Base-by-base conservation (phyloP, 1,140 invertebrate species). In the Diprion similis region DNA sequence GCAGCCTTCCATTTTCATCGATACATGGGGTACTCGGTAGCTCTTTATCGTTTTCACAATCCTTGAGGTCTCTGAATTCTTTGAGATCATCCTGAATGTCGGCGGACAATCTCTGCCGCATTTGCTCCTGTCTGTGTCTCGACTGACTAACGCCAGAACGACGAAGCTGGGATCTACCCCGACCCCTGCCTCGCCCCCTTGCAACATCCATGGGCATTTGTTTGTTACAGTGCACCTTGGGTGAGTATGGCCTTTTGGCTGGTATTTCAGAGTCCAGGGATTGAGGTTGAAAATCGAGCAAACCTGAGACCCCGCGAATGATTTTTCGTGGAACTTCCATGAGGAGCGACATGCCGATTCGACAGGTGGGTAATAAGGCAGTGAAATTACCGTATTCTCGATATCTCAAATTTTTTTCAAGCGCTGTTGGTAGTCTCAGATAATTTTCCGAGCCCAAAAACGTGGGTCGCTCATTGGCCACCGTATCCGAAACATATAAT, bases 91-190 rank as follows among this genome's bases (percentile, higher is more conserved):
- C 75, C 68, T 79, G 71, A 66, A 84, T 80, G 48, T 79, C 78
- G 9, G 76, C 73, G 17, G 59, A 71, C 69, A 82, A 70, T 46
- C 78, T 72, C 24, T 79, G 76, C 51, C 79, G 80, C 1, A 51
- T 78, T 13, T 76, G 75, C 73, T 85, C 79, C 59, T 80, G 83
- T 17, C 80, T 77, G 18, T 82, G 81, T 47, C 81, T 74, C 2
- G 74, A 79, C 73, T 85, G 84, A 64, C 83, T 83, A 0, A 84
- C 80, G 0, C 82, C 83, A 8, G 81, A 84, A 8, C 78, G 74
- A 8, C 81, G 76, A 6, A 85, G 70, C 46, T 84, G 84, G 4
- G 77, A 79, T 65, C 74, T 80, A 0, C 73, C 80, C 51, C 82
- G 71, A 45, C 80, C 78, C 19, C 81, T 76, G 24, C 80, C 81